Conservation (phyloP, 2,113 vertebrate genomes). For the Procavia capensis region DNA sequence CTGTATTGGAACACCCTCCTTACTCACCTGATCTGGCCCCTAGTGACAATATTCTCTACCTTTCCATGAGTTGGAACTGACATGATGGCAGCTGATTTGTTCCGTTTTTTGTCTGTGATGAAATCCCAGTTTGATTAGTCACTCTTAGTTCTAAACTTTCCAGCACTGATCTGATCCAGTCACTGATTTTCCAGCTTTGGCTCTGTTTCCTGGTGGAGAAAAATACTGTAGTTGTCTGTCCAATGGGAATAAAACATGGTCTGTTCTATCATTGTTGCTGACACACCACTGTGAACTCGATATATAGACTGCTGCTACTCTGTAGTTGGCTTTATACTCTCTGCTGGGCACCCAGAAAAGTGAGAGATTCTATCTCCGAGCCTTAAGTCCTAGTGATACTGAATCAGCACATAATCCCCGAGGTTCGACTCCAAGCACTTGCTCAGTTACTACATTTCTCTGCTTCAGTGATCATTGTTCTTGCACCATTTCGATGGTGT, state of each 20-base stretch:
- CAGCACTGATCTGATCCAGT: neutral
- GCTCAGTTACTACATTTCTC: neutral
- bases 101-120: neutral
- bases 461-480: too few relatives aligned
- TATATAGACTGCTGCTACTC: neutral
- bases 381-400: too few relatives aligned
- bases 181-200: neutral
- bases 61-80: neutral
- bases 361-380: neutral
- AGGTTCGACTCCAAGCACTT: neutral
- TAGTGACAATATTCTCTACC: too few relatives aligned
- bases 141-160: neutral
- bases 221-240: neutral
- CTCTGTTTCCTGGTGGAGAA: neutral
- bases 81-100: neutral
- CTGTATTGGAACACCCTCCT: too few relatives aligned
- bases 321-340: neutral
- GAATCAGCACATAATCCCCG: neutral
- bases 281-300: neutral
- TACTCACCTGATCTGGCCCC: too few relatives aligned
- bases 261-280: neutral
- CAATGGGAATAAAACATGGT: neutral
- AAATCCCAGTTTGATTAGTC: neutral
- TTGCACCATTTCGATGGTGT: too few relatives aligned
- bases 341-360: neutral